phyloP scores from a whole-genome alignment of 2,113 vertebrate species.

The Cranoglanis bouderius region DNA sequence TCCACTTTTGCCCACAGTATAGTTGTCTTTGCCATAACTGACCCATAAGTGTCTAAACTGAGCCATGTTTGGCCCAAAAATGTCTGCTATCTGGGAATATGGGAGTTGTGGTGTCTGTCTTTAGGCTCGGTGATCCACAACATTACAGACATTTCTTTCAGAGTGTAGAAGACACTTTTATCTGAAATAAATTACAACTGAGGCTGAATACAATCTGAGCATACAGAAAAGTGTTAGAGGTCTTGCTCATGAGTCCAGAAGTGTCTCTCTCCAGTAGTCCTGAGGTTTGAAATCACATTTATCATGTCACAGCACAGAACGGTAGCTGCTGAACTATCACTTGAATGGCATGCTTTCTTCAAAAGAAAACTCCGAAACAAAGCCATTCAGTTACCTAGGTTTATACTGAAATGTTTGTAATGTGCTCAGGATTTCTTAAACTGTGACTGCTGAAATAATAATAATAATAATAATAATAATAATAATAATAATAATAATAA shows the following conservation, averaged over 20 bases:
- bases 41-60: background rate
- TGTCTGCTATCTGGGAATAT: conserved; percentile 6
- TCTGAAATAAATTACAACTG: background rate
- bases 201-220: background rate
- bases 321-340: background rate
- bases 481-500: background rate
- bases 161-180: background rate
- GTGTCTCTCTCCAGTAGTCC: background rate
- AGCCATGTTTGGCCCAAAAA: background rate
- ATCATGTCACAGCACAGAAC: background rate
- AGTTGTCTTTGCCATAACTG: background rate
- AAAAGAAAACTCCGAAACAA: background rate
- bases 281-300: background rate
- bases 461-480: background rate
- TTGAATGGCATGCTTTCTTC: background rate
- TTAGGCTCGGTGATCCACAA: conserved; percentile 1
- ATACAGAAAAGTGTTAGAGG: background rate
- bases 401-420: background rate
- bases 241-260: background rate
- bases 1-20: background rate
- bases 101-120: background rate
- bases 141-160: conserved; percentile 10
- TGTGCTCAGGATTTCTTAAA: background rate
- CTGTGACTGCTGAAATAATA: background rate
- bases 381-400: background rate